Base-by-base conservation (phyloP, 2,888 invertebrate genomes). In the Diplolepis rosae region DNA sequence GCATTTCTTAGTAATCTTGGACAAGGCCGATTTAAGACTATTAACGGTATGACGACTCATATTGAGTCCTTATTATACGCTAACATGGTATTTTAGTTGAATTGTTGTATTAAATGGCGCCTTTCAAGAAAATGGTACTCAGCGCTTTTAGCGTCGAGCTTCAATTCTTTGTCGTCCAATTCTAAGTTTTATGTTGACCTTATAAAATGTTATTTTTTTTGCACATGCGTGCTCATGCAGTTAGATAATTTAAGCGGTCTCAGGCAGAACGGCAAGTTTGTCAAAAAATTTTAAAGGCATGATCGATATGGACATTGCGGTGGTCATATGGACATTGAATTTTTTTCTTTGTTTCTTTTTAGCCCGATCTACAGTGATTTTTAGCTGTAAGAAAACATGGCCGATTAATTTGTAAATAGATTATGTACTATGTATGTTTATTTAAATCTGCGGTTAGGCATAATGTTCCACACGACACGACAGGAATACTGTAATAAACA, bases 21-120 rank as follows among this genome's bases (percentile, higher is more conserved):
- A 73, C 69, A 80, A 82, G 81, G 80, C 78, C 80, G 79, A 83
- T 81, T 82, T 82, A 83, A 83, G 82, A 82, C 81, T 78, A 81
- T 61, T 80, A 80, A 83, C 76, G 77, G 72, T 82, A 82, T 69
- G 80, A 83, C 82, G 84, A 82, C 86, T 86, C 87, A 87, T 85
- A 87, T 87, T 87, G 86, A 87, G 86, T 79, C 79, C 80, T 76
- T 76, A 84, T 81, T 83, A 82, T 75, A 77, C 74, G 77, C 82
- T 83, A 81, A 83, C 79, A 81, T 78, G 81, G 79, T 85, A 84
- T 86, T 86, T 85, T 85, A 85, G 81, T 84, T 82, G 80, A 84
- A 82, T 84, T 82, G 82, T 85, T 82, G 81, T 82, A 83, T 81
- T 80, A 61, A 66, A 50, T 50, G 66, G 54, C 66, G 65, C 32